Percentiles rank a stretch among this genome's conserved stretches.
Conservation (phyloP, 2,113 vertebrate genomes). For the Lophochroa leadbeateri region DNA sequence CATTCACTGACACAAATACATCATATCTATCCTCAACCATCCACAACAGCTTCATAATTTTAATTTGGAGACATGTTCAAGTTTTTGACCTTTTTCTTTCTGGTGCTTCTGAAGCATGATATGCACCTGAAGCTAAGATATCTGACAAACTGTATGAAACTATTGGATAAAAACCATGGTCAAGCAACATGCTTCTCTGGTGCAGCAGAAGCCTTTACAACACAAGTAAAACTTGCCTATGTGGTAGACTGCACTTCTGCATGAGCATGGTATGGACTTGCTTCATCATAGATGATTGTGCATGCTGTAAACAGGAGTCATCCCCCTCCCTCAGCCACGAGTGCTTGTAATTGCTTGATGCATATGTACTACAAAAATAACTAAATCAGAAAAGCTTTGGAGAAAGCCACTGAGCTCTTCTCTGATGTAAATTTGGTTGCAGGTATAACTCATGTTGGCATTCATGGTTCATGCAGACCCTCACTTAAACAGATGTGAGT, state of each 20-base stretch:
- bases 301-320: constrained; percentile 36
- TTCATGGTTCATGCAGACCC: not conserved
- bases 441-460: not conserved
- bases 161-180: not conserved
- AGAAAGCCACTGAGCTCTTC: not conserved
- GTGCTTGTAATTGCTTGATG: not conserved
- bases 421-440: not conserved
- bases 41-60: constrained; percentile 28
- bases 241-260: not conserved
- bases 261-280: not conserved
- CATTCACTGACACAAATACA: not conserved
- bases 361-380: not conserved
- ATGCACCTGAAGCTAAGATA: not conserved
- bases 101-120: too few species aligned
- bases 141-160: not conserved
- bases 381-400: not conserved
- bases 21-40: constrained; percentile 28
- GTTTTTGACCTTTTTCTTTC: constrained; percentile 23
- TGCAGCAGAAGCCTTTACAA: not conserved
- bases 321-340: not conserved
- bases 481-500: not conserved
- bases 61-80: constrained; percentile 1
- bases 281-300: constrained; percentile 10
- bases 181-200: not conserved
- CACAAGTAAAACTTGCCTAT: not conserved